Evolutionary conservation across 2,888 invertebrate species (phyloP), one percentile per base, ranked within the genome.

Genomic region (Phragmatobia fuliginosa): DNA sequence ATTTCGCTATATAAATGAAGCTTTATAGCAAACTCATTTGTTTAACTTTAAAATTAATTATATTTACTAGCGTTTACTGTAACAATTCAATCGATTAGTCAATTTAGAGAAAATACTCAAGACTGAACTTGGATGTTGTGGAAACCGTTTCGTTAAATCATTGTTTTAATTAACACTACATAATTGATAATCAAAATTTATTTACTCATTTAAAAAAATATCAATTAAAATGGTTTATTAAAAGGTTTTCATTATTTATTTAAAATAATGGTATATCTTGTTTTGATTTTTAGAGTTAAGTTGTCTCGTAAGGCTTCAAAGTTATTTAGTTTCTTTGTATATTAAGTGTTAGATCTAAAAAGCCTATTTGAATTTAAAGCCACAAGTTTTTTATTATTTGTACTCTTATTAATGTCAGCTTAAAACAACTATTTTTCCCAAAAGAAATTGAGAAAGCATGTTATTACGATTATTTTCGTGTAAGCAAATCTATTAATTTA

Each of bases 51-150:
- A 25, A 36, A 25, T 14, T 36, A 61, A 61, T 61, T 67, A 56
- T 70, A 67, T 74, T 71, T 74, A 67, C 68, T 76, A 81, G 74
- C 76, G 78, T 78, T 79, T 76, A 77, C 69, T 81, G 71, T 83
- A 82, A 83, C 80, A 83, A 84, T 87, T 90, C 88, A 88, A 89
- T 88, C 83, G 83, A 88, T 89, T 90, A 90, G 94, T 94, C 93
- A 93, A 93, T 93, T 94, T 93, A 93, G 88, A 84, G 81, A 85
- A 89, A 88, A 90, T 90, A 90, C 86, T 90, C 85, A 94, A 94
- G 94, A 94, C 94, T 94, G 94, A 93, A 89, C 81, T 86, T 91
- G 90, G 82, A 87, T 89, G 89, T 89, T 87, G 89, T 88, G 87
- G 52, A 66, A 74, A 62, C 71, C 66, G 72, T 76, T 76, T 72